Conservation (phyloP, 2,888 invertebrate genomes). For the Chrysolina haemoptera region DNA sequence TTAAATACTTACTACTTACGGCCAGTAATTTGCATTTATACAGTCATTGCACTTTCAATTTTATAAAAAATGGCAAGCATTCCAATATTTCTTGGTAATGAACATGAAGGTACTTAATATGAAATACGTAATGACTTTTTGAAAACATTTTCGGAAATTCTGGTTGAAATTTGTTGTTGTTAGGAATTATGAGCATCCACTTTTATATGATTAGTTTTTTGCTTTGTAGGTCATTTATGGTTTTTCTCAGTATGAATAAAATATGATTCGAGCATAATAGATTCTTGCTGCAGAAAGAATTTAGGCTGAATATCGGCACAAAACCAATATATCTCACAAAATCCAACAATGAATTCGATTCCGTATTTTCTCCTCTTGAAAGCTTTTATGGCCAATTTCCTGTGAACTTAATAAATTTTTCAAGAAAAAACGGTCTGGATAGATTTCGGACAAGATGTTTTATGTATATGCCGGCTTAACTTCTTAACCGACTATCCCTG, state of each 20-base stretch:
- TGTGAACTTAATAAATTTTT: constrained; percentile 29
- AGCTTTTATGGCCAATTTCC: constrained; percentile 23
- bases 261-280: background rate
- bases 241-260: background rate
- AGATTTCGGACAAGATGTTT: constrained; percentile 26
- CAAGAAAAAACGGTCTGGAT: constrained; percentile 29
- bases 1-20: background rate
- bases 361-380: constrained; percentile 6
- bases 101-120: too few species aligned
- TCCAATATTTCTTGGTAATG: too few species aligned
- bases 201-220: background rate
- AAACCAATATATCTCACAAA: constrained; percentile 8
- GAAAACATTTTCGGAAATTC: too few species aligned
- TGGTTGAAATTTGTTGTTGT: too few species aligned
- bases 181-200: background rate
- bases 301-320: background rate
- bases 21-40: constrained; percentile 8
- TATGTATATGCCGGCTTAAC: constrained; percentile 28
- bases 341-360: constrained; percentile 18
- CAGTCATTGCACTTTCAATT: constrained; percentile 11
- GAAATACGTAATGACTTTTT: too few species aligned
- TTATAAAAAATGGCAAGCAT: background rate
- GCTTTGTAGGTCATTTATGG: background rate
- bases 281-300: background rate
- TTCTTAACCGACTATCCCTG: constrained; percentile 24